phyloP scores from a whole-genome alignment of 1,140 invertebrate species.

The Batillaria attramentaria region DNA sequence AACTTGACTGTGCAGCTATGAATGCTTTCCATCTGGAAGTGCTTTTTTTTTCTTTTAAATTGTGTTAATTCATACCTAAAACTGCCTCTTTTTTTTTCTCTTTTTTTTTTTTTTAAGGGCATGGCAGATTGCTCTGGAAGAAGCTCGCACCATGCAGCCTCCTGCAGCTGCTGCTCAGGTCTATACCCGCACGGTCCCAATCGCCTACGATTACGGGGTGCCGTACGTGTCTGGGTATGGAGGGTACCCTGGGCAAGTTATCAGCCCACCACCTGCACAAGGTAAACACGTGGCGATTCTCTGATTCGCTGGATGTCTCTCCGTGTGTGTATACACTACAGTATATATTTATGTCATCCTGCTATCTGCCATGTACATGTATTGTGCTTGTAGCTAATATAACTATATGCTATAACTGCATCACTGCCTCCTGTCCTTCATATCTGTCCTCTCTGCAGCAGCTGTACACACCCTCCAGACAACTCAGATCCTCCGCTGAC shows the following conservation, averaged over 20 bases:
- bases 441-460: too few relatives aligned
- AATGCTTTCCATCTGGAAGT: too few relatives aligned
- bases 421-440: too few relatives aligned
- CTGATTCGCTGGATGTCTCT: neutral
- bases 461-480: too few relatives aligned
- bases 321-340: neutral
- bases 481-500: too few relatives aligned
- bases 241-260: conserved; percentile 35
- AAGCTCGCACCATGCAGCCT: conserved; percentile 51
- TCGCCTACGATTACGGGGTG: conserved; percentile 5
- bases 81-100: neutral
- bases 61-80: too few relatives aligned
- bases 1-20: too few relatives aligned
- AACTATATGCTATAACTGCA: neutral
- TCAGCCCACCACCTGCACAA: conserved; percentile 28
- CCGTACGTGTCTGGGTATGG: conserved; percentile 6
- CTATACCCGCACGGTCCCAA: neutral
- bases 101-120: conserved; percentile 41
- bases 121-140: conserved; percentile 65
- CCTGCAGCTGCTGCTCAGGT: neutral
- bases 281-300: neutral
- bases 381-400: neutral
- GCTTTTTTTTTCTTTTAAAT: too few relatives aligned
- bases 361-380: neutral
- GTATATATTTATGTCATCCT: neutral